A percentile compares a stretch with the other conserved stretches of the same genome.
Evolutionary conservation across 2,797 vertebrate species (phyloP).

Genomic region (Paguma larvata): DNA sequence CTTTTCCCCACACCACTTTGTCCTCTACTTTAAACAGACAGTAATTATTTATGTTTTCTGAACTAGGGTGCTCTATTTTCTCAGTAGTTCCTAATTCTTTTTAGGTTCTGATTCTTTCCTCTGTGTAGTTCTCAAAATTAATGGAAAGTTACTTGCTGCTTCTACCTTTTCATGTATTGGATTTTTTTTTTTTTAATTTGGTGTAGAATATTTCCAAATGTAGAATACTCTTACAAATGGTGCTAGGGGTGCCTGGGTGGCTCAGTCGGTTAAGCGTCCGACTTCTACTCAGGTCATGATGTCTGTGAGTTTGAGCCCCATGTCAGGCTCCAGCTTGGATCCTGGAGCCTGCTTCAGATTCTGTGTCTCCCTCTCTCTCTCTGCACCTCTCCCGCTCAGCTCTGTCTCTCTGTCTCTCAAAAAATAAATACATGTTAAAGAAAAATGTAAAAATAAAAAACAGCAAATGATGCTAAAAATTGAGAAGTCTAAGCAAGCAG

Average conservation of each 20-base stretch:
- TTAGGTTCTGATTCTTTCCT: conserved; percentile 36
- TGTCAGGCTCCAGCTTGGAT: too few species aligned
- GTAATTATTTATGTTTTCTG: neutral
- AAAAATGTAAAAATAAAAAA: too few species aligned
- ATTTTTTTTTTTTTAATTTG: conserved; percentile 48
- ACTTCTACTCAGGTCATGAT: too few species aligned
- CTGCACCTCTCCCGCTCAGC: too few species aligned
- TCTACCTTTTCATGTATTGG: neutral
- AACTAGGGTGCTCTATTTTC: neutral
- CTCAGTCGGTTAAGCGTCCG: too few species aligned
- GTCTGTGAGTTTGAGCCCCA: too few species aligned
- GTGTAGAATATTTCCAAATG: conserved; percentile 34
- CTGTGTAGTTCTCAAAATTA: conserved; percentile 46
- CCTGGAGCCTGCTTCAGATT: too few species aligned
- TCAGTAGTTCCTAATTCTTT: conserved; percentile 44
- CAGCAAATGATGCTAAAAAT: neutral
- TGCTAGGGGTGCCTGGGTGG: neutral
- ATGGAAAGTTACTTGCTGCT: neutral
- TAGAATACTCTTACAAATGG: neutral
- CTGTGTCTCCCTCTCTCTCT: too few species aligned
- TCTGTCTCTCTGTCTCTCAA: too few species aligned
- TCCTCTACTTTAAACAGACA: neutral
- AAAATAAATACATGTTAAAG: too few species aligned
- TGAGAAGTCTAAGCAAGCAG: neutral
- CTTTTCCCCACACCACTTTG: neutral